A percentile compares a stretch with the other conserved stretches of the same genome.
Conservation (phyloP, 1,140 invertebrate species). For the Muscidifurax raptorellus region DNA sequence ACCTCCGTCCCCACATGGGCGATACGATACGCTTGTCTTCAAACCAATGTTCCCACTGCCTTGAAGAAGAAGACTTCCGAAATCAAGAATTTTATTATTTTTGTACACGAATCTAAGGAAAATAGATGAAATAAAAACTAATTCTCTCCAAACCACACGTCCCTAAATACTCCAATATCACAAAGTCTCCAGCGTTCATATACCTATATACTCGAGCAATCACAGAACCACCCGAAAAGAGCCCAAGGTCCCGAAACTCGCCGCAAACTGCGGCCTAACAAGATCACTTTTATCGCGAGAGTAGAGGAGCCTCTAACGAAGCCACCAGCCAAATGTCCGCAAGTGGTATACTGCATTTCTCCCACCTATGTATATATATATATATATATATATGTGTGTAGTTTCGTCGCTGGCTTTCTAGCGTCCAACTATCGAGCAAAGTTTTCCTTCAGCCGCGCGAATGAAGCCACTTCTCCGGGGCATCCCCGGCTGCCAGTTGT, state of each 20-base stretch:
- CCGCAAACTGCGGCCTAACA: conserved; percentile 3
- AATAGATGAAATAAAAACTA: no score
- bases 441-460: conserved; percentile 56
- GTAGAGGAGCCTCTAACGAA: background rate
- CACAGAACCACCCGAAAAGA: background rate
- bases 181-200: no score
- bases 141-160: no score
- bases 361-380: background rate
- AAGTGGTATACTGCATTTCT: background rate
- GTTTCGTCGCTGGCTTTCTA: background rate
- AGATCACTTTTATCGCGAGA: background rate
- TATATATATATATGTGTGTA: background rate
- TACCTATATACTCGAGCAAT: no score
- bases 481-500: conserved; percentile 1
- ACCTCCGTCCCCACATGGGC: no score
- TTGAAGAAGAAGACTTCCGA: no score
- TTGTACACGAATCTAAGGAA: no score
- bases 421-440: conserved; percentile 65
- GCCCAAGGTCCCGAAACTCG: background rate
- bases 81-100: no score
- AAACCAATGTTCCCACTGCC: no score
- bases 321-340: background rate
- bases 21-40: no score
- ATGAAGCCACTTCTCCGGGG: conserved; percentile 14
- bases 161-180: no score